These are phyloP conservation scores for Eilema sororculum DNA, from an alignment of 2,888 invertebrate genomes.

Conservation along the genomic window DNA sequence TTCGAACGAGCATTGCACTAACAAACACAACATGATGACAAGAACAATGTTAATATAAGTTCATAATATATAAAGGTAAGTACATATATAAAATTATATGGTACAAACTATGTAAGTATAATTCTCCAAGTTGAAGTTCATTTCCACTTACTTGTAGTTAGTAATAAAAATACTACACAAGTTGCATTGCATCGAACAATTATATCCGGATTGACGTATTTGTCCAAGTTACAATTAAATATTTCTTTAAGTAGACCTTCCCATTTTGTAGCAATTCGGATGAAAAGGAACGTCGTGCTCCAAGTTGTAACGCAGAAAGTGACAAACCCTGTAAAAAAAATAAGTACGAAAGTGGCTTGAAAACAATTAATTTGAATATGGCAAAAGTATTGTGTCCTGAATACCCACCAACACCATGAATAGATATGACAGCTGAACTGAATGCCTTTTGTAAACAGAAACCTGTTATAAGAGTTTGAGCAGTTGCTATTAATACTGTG, in stretches of 20 bases:
- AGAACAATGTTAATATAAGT: too few relatives aligned
- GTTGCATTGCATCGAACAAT: conserved; percentile 26
- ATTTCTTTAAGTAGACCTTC: conserved; percentile 58
- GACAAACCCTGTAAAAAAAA: conserved; percentile 57
- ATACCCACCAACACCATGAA: conserved; percentile 53
- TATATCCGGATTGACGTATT: conserved; percentile 56
- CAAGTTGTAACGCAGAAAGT: conserved; percentile 55
- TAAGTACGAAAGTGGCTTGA: neutral
- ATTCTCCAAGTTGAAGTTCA: neutral
- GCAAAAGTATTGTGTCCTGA: too few relatives aligned
- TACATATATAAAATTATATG: too few relatives aligned
- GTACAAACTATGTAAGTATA: too few relatives aligned
- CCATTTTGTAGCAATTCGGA: conserved; percentile 65
- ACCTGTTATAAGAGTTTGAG: conserved; percentile 43
- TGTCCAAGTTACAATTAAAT: conserved; percentile 51
- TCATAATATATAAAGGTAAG: too few relatives aligned
- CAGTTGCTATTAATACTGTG: conserved; percentile 45
- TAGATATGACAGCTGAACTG: conserved; percentile 27
- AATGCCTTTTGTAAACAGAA: conserved; percentile 50
- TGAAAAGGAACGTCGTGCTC: conserved; percentile 55
- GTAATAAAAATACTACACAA: conserved; percentile 46
- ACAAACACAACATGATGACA: conserved; percentile 22
- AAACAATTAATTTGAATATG: too few relatives aligned
- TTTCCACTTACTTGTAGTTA: conserved; percentile 58
- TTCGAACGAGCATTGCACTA: conserved; percentile 65